These are phyloP conservation scores for Ctena decussata DNA, from an alignment of 2,888 invertebrate genomes.

Conservation along the genomic window DNA sequence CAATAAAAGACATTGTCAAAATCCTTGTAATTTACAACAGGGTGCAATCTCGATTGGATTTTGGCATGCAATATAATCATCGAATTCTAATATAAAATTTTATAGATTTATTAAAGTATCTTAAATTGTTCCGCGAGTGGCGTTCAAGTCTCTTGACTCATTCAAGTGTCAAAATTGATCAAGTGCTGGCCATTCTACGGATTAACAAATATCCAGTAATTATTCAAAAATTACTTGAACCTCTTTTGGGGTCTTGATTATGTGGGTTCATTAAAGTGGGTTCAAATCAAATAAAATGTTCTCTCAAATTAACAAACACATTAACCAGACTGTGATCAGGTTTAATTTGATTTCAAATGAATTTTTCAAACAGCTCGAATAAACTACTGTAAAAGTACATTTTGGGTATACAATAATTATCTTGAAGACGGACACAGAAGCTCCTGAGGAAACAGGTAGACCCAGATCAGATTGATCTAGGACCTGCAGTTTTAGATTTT, in stretches of 20 bases:
- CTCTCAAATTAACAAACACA: conserved; percentile 10
- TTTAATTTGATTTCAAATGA: not conserved
- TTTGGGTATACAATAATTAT: no score
- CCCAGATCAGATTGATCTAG: no score
- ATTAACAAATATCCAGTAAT: conserved; percentile 7
- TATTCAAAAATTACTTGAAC: not conserved
- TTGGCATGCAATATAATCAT: conserved; percentile 12
- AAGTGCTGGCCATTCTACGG: not conserved
- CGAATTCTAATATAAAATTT: not conserved
- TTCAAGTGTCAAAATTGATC: conserved; percentile 7
- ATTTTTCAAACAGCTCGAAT: not conserved
- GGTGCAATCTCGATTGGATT: not conserved
- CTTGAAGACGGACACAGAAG: no score
- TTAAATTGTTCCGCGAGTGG: not conserved
- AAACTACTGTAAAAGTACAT: no score
- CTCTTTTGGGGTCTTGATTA: not conserved
- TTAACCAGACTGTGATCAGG: not conserved
- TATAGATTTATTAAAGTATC: conserved; percentile 2
- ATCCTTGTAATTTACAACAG: not conserved
- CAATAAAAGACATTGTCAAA: not conserved
- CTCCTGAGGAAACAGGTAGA: no score
- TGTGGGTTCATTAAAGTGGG: conserved; percentile 4
- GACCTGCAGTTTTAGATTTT: no score
- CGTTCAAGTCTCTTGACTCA: not conserved
- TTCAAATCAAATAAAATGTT: not conserved